Evolutionary conservation across 2,113 vertebrate genomes (phyloP).

Genomic region (Tenebrosternarchus preto): DNA sequence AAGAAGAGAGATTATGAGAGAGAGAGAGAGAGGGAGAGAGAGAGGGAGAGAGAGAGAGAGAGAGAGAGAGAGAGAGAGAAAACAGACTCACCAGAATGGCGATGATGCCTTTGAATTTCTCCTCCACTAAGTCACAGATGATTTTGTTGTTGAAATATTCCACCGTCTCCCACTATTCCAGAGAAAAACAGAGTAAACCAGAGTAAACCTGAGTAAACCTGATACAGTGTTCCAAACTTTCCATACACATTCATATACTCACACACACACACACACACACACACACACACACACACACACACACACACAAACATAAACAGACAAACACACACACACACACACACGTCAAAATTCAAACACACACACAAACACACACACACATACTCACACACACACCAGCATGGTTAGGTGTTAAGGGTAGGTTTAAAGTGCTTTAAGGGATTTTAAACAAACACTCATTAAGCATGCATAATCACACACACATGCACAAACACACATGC

Average conservation of each 20-base stretch:
- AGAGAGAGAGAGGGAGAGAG: no score
- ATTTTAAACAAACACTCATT: no score
- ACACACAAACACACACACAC: constrained; percentile 59
- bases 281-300: constrained; percentile 71
- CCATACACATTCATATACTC: not conserved
- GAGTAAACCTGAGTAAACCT: not conserved
- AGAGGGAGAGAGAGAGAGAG: no score
- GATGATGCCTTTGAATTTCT: constrained; percentile 97
- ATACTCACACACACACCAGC: constrained; percentile 48
- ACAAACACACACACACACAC: not conserved
- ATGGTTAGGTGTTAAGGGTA: no score
- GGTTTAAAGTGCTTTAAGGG: no score
- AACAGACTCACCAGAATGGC: constrained; percentile 85
- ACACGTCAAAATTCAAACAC: no score
- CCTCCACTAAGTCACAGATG: constrained; percentile 96
- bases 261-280: constrained; percentile 66
- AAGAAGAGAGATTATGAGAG: no score
- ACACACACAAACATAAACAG: constrained; percentile 37
- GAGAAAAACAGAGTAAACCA: constrained; percentile 3
- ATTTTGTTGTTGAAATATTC: constrained; percentile 98
- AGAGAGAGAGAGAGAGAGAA: not conserved
- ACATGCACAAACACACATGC: constrained; percentile 67
- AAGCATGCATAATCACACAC: no score
- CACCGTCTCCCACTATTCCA: constrained; percentile 90
- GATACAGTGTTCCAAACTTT: no score